Conservation (phyloP, 92 coral and sea anemone species). For the Epizoanthus illoricatus region DNA sequence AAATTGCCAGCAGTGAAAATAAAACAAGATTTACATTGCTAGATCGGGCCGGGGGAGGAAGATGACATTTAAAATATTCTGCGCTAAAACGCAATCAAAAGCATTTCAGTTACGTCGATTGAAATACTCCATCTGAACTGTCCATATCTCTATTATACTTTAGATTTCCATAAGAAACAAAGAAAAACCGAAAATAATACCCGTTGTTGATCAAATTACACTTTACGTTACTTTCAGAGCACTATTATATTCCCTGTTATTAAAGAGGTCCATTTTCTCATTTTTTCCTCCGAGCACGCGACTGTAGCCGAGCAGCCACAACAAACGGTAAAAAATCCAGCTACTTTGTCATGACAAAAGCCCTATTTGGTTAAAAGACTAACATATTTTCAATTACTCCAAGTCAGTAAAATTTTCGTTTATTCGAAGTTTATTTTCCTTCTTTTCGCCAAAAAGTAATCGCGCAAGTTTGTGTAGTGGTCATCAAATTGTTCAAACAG, state of each 20-base stretch:
- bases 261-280: background rate
- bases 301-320: background rate
- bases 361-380: background rate
- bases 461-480: background rate
- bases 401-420: background rate
- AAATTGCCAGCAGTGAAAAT: too few species aligned
- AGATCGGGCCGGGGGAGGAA: too few species aligned
- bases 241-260: background rate
- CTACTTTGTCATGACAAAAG: background rate
- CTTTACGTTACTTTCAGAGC: conserved; percentile 2
- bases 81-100: too few species aligned
- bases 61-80: too few species aligned
- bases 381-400: background rate
- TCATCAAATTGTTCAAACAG: conserved; percentile 4
- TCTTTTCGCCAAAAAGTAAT: background rate
- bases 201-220: background rate
- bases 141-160: background rate
- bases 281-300: background rate
- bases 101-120: too few species aligned
- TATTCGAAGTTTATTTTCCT: conserved; percentile 1
- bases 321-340: background rate
- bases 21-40: too few species aligned
- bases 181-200: background rate
- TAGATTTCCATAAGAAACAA: background rate
- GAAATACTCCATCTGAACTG: too few species aligned